Conservation (phyloP, 1,140 invertebrate genomes). For the Drosophila leontia region DNA sequence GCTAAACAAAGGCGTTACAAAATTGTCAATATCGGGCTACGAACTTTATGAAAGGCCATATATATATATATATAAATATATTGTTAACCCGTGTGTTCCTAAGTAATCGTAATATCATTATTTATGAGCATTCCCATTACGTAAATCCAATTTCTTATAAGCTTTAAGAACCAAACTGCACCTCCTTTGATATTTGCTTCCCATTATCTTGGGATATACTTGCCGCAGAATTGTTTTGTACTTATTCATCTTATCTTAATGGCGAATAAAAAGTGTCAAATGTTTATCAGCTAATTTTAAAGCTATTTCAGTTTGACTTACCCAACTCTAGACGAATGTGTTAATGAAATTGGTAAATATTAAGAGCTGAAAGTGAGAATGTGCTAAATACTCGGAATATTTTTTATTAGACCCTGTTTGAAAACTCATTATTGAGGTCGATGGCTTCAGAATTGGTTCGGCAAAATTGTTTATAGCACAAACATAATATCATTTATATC, state of each 20-base stretch:
- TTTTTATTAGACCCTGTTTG: constrained; percentile 17
- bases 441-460: constrained; percentile 1
- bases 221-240: background rate
- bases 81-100: background rate
- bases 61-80: background rate
- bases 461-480: background rate
- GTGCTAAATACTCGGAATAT: background rate
- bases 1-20: constrained; percentile 9
- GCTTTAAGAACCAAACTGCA: background rate
- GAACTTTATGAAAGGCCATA: background rate
- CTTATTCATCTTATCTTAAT: background rate
- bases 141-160: background rate
- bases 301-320: constrained; percentile 7
- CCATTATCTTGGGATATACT: background rate
- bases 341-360: constrained; percentile 22
- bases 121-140: too few relatives aligned
- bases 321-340: constrained; percentile 16
- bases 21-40: background rate
- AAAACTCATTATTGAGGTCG: background rate
- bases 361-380: constrained; percentile 28
- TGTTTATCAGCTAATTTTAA: constrained; percentile 10
- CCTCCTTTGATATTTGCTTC: constrained; percentile 6
- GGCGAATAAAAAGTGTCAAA: constrained; percentile 6
- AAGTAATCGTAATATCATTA: too few relatives aligned
- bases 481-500: constrained; percentile 13